Conservation (phyloP, 2,888 invertebrate species). For the Drosophila antonietae region DNA sequence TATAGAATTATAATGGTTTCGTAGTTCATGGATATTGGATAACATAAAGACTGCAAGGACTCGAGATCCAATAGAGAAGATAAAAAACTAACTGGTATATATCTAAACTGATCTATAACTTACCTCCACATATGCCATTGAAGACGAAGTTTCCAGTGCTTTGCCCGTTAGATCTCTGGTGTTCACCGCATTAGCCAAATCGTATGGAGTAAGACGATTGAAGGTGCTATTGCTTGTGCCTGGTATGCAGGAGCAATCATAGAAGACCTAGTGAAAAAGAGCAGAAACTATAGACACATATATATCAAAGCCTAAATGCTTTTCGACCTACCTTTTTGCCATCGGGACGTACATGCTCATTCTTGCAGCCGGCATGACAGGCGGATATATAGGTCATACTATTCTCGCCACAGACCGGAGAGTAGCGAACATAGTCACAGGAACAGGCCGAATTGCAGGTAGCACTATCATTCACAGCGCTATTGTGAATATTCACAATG, state of each 20-base stretch:
- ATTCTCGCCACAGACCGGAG: slow-evolving; percentile 89
- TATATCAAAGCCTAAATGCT: too few relatives aligned
- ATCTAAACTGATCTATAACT: background rate
- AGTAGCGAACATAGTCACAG: slow-evolving; percentile 90
- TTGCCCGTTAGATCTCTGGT: slow-evolving; percentile 23
- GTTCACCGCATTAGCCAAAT: slow-evolving; percentile 50
- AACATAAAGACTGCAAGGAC: too few relatives aligned
- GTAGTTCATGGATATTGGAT: too few relatives aligned
- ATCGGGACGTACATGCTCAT: slow-evolving; percentile 82
- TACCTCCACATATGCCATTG: slow-evolving; percentile 46
- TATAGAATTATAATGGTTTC: too few relatives aligned
- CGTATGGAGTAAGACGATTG: slow-evolving; percentile 69
- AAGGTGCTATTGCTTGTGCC: slow-evolving; percentile 62
- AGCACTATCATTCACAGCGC: slow-evolving; percentile 56
- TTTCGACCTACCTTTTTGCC: slow-evolving; percentile 84
- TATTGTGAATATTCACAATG: slow-evolving; percentile 82
- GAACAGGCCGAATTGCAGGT: slow-evolving; percentile 88
- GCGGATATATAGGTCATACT: slow-evolving; percentile 90
- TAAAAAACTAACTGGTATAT: too few relatives aligned
- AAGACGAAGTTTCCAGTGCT: background rate
- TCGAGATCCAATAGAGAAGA: too few relatives aligned
- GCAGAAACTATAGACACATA: background rate
- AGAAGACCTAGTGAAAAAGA: slow-evolving; percentile 67
- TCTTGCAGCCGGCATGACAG: slow-evolving; percentile 91
- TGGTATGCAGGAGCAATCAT: slow-evolving; percentile 81